phyloP scores from a whole-genome alignment of 2,113 vertebrate genomes.

The Synchiropus splendidus region DNA sequence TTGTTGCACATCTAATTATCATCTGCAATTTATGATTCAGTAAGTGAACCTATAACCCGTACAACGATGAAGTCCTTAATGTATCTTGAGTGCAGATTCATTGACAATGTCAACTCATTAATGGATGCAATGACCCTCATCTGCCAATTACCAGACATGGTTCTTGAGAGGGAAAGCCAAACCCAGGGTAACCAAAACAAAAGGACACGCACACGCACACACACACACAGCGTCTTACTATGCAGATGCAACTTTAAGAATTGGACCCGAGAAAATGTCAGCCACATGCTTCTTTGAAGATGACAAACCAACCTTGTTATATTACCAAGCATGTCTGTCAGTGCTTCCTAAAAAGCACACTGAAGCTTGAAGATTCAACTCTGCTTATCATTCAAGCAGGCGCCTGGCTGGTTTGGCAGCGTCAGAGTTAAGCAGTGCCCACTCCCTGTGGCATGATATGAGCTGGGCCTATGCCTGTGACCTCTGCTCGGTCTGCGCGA shows the following conservation, averaged over 20 bases:
- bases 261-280: slow-evolving; percentile 8
- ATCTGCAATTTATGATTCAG: no score
- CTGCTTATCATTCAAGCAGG: slow-evolving; percentile 45
- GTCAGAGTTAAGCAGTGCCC: slow-evolving; percentile 50
- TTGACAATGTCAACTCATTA: no score
- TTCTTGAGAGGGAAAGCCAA: no score
- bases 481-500: slow-evolving; percentile 33
- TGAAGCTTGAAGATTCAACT: slow-evolving; percentile 38
- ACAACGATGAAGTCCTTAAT: no score
- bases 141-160: no score
- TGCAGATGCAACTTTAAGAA: background rate
- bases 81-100: no score
- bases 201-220: no score
- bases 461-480: slow-evolving; percentile 54
- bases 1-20: no score
- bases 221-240: no score
- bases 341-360: slow-evolving; percentile 29
- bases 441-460: slow-evolving; percentile 55
- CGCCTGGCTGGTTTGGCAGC: slow-evolving; percentile 42
- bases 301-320: slow-evolving; percentile 14
- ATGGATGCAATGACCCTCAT: no score
- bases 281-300: slow-evolving; percentile 10
- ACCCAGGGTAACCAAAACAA: no score
- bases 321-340: slow-evolving; percentile 20
- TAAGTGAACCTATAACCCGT: no score